These are phyloP conservation scores for Limnephilus auricula DNA, from an alignment of 2,888 invertebrate genomes.

Conservation along the genomic window DNA sequence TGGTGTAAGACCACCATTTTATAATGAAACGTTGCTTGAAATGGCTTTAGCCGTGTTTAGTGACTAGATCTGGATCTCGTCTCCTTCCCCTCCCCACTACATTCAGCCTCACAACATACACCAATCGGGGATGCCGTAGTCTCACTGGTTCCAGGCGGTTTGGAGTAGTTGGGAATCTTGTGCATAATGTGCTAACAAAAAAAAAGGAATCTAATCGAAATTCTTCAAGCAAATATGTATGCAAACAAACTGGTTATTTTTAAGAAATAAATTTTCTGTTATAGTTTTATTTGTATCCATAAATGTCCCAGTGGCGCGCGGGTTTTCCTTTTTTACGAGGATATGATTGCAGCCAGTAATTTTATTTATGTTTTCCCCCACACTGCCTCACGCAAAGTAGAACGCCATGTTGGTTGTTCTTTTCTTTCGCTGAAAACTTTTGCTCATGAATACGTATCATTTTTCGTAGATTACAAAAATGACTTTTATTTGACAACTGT, in stretches of 20 bases:
- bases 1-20: too few species aligned
- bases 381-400: background rate
- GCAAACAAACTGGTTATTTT: background rate
- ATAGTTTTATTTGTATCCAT: background rate
- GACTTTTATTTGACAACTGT: background rate
- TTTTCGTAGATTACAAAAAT: background rate
- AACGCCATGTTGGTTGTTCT: conserved; percentile 1
- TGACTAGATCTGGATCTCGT: too few species aligned
- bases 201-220: background rate
- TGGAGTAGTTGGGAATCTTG: background rate
- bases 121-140: too few species aligned
- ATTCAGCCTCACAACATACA: too few species aligned
- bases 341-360: conserved; percentile 23
- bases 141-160: background rate
- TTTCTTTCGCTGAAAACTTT: conserved; percentile 5
- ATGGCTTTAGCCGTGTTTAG: too few species aligned
- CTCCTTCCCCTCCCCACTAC: too few species aligned
- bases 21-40: too few species aligned
- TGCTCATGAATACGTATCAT: background rate
- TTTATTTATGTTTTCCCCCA: conserved; percentile 17
- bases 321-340: background rate
- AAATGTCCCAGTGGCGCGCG: conserved; percentile 2
- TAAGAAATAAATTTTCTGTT: background rate
- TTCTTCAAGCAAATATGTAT: background rate
- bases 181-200: background rate